A percentile compares a stretch with the other conserved stretches of the same genome.
Conservation (phyloP, 1,140 invertebrate species). For the Anoplophora glabripennis region DNA sequence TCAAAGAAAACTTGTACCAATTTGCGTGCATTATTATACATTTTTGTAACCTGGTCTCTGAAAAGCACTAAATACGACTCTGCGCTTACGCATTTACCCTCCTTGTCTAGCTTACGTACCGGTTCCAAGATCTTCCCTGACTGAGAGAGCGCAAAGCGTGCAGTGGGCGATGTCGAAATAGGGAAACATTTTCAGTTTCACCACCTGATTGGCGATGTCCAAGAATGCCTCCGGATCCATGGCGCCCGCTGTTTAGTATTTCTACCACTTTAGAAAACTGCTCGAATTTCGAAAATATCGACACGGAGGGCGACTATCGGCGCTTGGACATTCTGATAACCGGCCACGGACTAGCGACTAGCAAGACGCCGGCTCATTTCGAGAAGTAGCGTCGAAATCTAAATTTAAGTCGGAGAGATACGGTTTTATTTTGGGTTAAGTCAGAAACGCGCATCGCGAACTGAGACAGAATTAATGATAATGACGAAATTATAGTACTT, state of each 20-base stretch:
- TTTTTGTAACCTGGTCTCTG: too few relatives aligned
- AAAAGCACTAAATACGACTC: too few relatives aligned
- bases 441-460: too few relatives aligned
- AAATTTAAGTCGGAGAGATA: too few relatives aligned
- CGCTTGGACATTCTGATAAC: slow-evolving; percentile 28
- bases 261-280: background rate
- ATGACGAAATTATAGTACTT: too few relatives aligned
- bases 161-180: slow-evolving; percentile 98
- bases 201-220: slow-evolving; percentile 96
- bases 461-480: too few relatives aligned
- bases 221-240: slow-evolving; percentile 97
- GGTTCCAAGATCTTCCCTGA: slow-evolving; percentile 91
- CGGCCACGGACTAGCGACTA: slow-evolving; percentile 29
- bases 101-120: slow-evolving; percentile 58
- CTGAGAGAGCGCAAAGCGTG: slow-evolving; percentile 83
- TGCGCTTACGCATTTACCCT: too few relatives aligned
- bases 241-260: slow-evolving; percentile 20
- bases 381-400: background rate
- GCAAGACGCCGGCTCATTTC: background rate
- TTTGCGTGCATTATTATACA: too few relatives aligned
- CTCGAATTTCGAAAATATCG: background rate
- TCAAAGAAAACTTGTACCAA: too few relatives aligned
- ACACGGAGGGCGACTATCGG: slow-evolving; percentile 16
- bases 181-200: slow-evolving; percentile 98
- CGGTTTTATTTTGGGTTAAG: too few relatives aligned